Evolutionary conservation across 2,888 invertebrate species (phyloP).

Genomic region (Oscheius sp.): DNA sequence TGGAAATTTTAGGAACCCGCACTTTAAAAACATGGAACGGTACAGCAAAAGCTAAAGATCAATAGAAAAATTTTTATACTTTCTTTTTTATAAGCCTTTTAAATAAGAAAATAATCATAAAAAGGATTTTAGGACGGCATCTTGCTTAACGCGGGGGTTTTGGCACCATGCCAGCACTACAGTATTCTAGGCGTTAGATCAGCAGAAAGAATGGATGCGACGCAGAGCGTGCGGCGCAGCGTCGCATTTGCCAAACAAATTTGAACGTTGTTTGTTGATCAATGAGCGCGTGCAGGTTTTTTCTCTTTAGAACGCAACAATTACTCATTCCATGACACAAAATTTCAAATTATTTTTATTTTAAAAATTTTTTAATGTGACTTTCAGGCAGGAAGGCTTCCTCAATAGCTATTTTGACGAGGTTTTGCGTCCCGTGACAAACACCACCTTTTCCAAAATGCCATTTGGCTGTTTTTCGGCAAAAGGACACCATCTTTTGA

Average conservation of each 20-base stretch:
- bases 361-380: neutral
- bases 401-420: too few species aligned
- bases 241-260: constrained; percentile 20
- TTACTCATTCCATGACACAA: neutral
- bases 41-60: too few species aligned
- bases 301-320: neutral
- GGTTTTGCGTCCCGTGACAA: too few species aligned
- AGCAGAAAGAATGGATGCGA: constrained; percentile 15
- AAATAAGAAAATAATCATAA: neutral
- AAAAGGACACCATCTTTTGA: too few species aligned
- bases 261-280: constrained; percentile 28
- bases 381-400: too few species aligned
- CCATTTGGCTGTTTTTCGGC: neutral
- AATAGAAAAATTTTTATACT: neutral
- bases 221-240: neutral
- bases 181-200: neutral
- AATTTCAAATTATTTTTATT: neutral
- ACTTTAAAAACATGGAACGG: too few species aligned
- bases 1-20: too few species aligned
- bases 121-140: neutral
- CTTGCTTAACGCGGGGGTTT: neutral
- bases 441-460: neutral
- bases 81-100: neutral
- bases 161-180: neutral
- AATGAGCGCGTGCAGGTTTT: neutral